Conservation (phyloP, 2,888 invertebrate species). For the Lithophane ornitopus region DNA sequence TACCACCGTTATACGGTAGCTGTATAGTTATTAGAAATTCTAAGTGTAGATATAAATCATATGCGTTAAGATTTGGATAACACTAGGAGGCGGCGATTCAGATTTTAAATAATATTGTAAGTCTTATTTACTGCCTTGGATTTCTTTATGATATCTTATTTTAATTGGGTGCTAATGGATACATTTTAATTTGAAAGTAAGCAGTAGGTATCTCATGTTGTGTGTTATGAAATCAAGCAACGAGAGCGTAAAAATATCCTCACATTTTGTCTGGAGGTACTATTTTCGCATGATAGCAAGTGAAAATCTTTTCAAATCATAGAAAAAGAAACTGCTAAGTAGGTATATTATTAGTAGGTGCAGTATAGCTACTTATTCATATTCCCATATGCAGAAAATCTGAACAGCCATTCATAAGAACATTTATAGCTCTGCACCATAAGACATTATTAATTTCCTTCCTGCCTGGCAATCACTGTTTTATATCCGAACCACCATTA, state of each 20-base stretch:
- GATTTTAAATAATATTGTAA: conserved; percentile 43
- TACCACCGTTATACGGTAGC: conserved; percentile 64
- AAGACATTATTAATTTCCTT: conserved; percentile 44
- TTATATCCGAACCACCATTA: conserved; percentile 43
- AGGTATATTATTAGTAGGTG: neutral
- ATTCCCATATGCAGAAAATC: neutral
- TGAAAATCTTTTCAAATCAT: neutral
- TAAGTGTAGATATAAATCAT: conserved; percentile 54
- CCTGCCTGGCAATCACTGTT: conserved; percentile 39
- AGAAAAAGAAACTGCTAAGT: neutral
- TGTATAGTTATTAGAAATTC: conserved; percentile 58
- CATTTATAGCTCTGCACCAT: conserved; percentile 3
- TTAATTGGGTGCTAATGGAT: conserved; percentile 34
- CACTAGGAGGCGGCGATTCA: conserved; percentile 36
- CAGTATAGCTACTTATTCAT: neutral
- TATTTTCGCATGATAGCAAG: neutral
- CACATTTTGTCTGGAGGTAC: neutral
- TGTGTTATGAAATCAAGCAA: neutral
- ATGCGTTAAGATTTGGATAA: conserved; percentile 37
- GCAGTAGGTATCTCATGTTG: neutral
- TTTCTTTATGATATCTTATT: conserved; percentile 33
- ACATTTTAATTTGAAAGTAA: conserved; percentile 5
- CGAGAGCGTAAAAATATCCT: neutral
- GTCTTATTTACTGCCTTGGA: conserved; percentile 30
- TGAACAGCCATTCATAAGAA: neutral